Evolutionary conservation across 2,888 invertebrate genomes (phyloP).

Genomic region (Drosophila birchii): DNA sequence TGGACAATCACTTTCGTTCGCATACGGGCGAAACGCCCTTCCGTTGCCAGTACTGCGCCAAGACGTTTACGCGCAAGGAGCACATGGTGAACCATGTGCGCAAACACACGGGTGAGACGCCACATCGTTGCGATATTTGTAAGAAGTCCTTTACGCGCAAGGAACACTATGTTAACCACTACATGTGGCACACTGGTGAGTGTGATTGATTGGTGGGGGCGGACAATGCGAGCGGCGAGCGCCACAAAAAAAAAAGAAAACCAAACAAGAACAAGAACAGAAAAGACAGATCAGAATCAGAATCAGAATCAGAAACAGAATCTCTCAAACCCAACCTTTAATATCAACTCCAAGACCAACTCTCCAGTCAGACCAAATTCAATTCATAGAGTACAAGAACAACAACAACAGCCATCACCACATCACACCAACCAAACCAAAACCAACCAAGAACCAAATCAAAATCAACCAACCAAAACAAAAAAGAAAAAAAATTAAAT

Average conservation of each 20-base stretch:
- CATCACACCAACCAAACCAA: slow-evolving; percentile 42
- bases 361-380: slow-evolving; percentile 50
- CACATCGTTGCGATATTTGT: slow-evolving; percentile 93
- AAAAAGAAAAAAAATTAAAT: slow-evolving; percentile 34
- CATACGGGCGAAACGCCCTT: slow-evolving; percentile 94
- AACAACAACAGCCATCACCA: slow-evolving; percentile 66
- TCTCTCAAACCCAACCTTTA: slow-evolving; percentile 25
- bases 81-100: slow-evolving; percentile 94
- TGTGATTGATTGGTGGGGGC: slow-evolving; percentile 79
- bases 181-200: slow-evolving; percentile 88
- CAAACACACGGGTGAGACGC: slow-evolving; percentile 92
- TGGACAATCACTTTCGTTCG: slow-evolving; percentile 93
- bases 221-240: slow-evolving; percentile 81
- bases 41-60: slow-evolving; percentile 93
- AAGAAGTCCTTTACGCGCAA: slow-evolving; percentile 94
- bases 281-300: slow-evolving; percentile 39
- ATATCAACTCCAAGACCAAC: slow-evolving; percentile 37
- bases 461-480: slow-evolving; percentile 45
- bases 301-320: slow-evolving; percentile 28
- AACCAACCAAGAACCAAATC: slow-evolving; percentile 51
- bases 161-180: slow-evolving; percentile 94
- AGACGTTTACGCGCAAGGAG: slow-evolving; percentile 93
- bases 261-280: slow-evolving; percentile 32
- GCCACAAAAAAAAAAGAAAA: slow-evolving; percentile 49
- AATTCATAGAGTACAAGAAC: slow-evolving; percentile 57